Evolutionary conservation across 1,140 invertebrate genomes (phyloP), one percentile per base, ranked within the genome.

Genomic region (Calosoma granatense): DNA sequence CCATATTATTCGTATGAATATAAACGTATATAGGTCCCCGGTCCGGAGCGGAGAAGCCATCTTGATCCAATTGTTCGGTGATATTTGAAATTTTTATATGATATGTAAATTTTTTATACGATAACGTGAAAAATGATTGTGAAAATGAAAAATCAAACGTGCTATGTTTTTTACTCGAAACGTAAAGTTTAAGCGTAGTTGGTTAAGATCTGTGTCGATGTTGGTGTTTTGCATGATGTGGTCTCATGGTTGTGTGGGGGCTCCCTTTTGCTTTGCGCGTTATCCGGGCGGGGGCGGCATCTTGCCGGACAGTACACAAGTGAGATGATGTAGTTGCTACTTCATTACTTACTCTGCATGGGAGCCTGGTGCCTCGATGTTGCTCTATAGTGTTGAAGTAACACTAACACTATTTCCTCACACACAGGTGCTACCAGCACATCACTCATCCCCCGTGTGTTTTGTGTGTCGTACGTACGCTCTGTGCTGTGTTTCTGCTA

Each of bases 201-300:
- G 41, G 41, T 47, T 47, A 47, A 47, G 41, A 47, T 47, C 41
- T 47, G 41, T 47, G 15, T 47, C 4, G 41, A 4, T 17, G 41
- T 47, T 47, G 17, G 41, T 47, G 17, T 47, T 47, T 47, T 47
- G 41, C 41, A n/a, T n/a, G n/a, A 11, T 47, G 41, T 47, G 41
- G 41, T 47, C 41, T 47, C 41, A 47, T 47, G 41, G 41, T 47
- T 47, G 17, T 47, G 15, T 11, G 41, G 17, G 6, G 41, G 15
- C 41, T 47, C 41, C 15, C 3, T 47, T 47, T 47, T 47, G 41
- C 41, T 47, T 47, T 47, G 41, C 41, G 41, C 41, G 41, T 47
- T 47, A 47, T 47, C 41, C 41, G 41, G 41, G 6, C 4, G 15
- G 41, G 15, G 41, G 15, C 17, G 15, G 15, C 17, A 17, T 47